Base-by-base conservation (phyloP, 1,140 invertebrate species). In the Cardiocondyla obscurior region DNA sequence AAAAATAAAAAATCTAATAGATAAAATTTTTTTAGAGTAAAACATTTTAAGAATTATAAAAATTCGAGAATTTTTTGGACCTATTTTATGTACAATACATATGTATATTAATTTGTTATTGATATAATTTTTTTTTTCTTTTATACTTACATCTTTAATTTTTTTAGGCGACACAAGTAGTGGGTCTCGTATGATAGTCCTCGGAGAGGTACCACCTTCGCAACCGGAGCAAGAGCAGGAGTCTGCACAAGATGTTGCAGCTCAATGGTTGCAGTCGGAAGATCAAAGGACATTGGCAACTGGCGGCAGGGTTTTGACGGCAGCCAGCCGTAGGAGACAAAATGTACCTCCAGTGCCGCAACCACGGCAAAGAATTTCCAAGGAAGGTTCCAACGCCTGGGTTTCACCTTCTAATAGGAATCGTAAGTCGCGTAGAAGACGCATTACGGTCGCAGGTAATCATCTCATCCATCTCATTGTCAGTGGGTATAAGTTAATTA, bases 391-490 rank as follows among this genome's bases (percentile, higher is more conserved):
- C 44, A 90, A 91, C 14, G 65, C 76, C 62, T 90, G 90, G 81
- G 84, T 79, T 12, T 36, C 87, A 22, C 81, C 91, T 73, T 87
- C 85, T 82, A 87, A 83, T 86, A 88, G 91, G 88, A 93, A 93
- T 90, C 92, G 92, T 93, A 93, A 93, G 92, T 93, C 92, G 84
- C 90, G 90, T 91, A 93, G 92, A 91, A 93, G 92, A 89, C 91
- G 90, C 87, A 89, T 92, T 92, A 92, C 87, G 89, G 90, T 90
- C 72, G 76, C 93, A 93, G 93, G 93, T 93, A 92, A 92, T 93
- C 92, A 91, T 92, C 81, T 82, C 85, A 85, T 83, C 89, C 85
- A 89, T 89, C 58, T 39, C 74, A 79, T 79, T 33, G 2, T 79
- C 62, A 77, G 33, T 62, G 19, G 12, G 25, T 62, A n/a, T 72